Conservation (phyloP, 1,140 invertebrate genomes). For the Mesaphorura yosii region DNA sequence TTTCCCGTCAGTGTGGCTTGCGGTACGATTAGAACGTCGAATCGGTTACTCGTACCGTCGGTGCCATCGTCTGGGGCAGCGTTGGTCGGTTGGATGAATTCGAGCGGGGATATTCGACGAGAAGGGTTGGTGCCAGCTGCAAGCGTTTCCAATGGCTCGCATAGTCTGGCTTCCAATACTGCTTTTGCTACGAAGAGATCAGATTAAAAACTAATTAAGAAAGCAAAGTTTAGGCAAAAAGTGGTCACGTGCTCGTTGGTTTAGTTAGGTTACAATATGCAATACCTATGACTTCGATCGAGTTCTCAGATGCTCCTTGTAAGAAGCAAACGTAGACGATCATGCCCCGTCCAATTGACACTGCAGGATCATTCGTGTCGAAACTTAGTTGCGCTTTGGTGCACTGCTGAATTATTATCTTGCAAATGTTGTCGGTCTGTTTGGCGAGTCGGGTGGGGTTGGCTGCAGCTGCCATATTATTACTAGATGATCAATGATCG, state of each 20-base stretch:
- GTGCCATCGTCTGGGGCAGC: too few species aligned
- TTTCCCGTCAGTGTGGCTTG: conserved; percentile 41
- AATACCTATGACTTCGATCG: conserved; percentile 35
- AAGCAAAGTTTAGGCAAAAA: conserved; percentile 3
- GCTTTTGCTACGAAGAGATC: conserved; percentile 34
- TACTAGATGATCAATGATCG: too few species aligned
- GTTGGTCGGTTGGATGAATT: too few species aligned
- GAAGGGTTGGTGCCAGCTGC: conserved; percentile 31
- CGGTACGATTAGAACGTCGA: conserved; percentile 40
- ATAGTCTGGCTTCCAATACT: conserved; percentile 35
- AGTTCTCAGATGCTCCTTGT: conserved; percentile 34
- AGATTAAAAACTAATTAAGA: not conserved
- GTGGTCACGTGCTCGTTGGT: too few species aligned
- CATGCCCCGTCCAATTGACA: conserved; percentile 32
- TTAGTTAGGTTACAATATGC: too few species aligned
- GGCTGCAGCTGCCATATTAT: too few species aligned
- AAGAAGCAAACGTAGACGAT: conserved; percentile 38
- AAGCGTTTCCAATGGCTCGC: conserved; percentile 34
- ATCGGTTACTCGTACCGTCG: too few species aligned
- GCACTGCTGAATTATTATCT: conserved; percentile 28
- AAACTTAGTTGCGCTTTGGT: conserved; percentile 16
- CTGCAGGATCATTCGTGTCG: conserved; percentile 22
- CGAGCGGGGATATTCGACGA: too few species aligned
- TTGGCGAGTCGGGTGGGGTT: too few species aligned
- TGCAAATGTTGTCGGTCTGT: too few species aligned